Conservation (phyloP, 1,140 invertebrate genomes). For the Drosophila lowei region DNA sequence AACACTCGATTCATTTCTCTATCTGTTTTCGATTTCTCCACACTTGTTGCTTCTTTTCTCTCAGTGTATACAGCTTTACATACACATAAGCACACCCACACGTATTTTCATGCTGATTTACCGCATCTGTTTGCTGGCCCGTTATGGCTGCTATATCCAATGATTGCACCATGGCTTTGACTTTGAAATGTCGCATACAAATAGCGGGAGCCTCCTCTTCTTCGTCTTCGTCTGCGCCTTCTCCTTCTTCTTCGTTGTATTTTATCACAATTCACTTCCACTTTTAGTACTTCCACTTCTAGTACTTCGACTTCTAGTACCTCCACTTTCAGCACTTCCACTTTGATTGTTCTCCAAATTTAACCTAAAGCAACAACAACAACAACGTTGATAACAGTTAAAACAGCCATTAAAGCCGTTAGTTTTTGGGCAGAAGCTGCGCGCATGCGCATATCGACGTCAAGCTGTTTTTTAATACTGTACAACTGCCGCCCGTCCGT, state of each 20-base stretch:
- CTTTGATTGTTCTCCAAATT: conserved; percentile 28
- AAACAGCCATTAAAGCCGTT: conserved; percentile 3
- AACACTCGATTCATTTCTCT: conserved; percentile 6
- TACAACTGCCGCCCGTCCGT: conserved; percentile 40
- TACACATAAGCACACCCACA: too few relatives aligned
- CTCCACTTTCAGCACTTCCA: conserved; percentile 8
- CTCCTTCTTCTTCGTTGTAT: neutral
- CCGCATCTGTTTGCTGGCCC: conserved; percentile 74
- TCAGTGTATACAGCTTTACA: too few relatives aligned
- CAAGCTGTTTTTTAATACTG: conserved; percentile 52
- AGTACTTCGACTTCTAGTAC: conserved; percentile 15
- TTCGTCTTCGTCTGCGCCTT: conserved; percentile 1
- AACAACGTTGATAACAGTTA: conserved; percentile 32
- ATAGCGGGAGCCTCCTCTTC: conserved; percentile 4
- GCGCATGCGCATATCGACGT: conserved; percentile 57
- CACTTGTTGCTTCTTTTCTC: neutral
- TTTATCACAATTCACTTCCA: conserved; percentile 4
- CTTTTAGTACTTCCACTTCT: conserved; percentile 12
- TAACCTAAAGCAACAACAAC: conserved; percentile 25
- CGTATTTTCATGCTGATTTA: conserved; percentile 54
- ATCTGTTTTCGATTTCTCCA: conserved; percentile 20
- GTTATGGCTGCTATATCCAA: conserved; percentile 79
- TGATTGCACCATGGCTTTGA: conserved; percentile 78
- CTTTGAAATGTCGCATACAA: conserved; percentile 79
- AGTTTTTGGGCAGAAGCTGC: conserved; percentile 43